These are phyloP conservation scores for Scaptomyza flava DNA, from an alignment of 2,888 invertebrate species.

Conservation along the genomic window DNA sequence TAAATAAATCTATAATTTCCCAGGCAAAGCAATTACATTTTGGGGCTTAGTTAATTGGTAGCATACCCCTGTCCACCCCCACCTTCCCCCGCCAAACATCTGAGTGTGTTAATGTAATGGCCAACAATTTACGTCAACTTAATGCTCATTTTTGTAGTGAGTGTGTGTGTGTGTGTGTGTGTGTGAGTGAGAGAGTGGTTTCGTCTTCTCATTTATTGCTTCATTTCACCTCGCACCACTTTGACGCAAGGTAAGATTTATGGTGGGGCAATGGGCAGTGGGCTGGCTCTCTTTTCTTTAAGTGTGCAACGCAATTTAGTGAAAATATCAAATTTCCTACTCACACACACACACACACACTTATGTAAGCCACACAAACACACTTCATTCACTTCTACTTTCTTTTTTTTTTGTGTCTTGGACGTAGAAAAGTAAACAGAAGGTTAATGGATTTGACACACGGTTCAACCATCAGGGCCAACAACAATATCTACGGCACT, in stretches of 20 bases:
- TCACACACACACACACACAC: constrained; percentile 44
- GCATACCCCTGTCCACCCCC: constrained; percentile 12
- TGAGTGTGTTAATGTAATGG: constrained; percentile 81
- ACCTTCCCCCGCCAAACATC: background rate
- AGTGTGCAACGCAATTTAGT: constrained; percentile 78
- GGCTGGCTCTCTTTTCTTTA: background rate
- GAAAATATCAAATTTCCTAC: constrained; percentile 81
- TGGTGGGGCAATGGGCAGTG: constrained; percentile 29
- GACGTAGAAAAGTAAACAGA: constrained; percentile 83
- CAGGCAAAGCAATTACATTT: constrained; percentile 60
- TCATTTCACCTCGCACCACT: constrained; percentile 59
- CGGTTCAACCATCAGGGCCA: constrained; percentile 61
- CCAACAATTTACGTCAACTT: constrained; percentile 83
- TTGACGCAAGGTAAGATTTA: constrained; percentile 73
- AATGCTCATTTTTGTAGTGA: constrained; percentile 62
- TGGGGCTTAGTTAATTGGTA: constrained; percentile 61
- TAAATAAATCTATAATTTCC: constrained; percentile 17
- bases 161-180: constrained; percentile 18
- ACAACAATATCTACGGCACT: constrained; percentile 62
- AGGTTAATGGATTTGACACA: constrained; percentile 83
- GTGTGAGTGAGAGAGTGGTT: constrained; percentile 17
- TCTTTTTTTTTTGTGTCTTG: constrained; percentile 21
- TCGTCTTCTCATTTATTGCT: constrained; percentile 62
- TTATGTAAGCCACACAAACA: constrained; percentile 19
- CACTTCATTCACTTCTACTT: constrained; percentile 35